Evolutionary conservation across 2,797 vertebrate genomes (phyloP), one percentile per base, ranked within the genome.

Genomic region (Hybognathus amarus): DNA sequence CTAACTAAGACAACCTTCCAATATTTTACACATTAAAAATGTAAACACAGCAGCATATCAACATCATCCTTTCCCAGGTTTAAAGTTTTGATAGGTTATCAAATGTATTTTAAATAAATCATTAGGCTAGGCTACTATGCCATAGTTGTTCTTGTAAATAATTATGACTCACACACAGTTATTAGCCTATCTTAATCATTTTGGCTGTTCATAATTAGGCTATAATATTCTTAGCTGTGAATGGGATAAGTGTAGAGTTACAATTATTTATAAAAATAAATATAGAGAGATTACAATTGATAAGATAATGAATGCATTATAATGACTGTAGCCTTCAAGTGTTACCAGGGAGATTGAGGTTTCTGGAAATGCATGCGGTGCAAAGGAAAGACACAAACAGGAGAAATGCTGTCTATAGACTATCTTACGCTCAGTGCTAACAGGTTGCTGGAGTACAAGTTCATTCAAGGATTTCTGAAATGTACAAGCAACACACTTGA

Each of bases 271-370:
- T 67, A 36, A 9, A 42, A 5, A 36, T 1, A 63, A 1, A 45
- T 50, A 2, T 33, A 36, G 5, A 67, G 33, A 45, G 30, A 52
- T 52, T 24, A 54, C 10, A 59, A 18, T 54, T 59, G 10, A 40
- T 75, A 10, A 61, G 36, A 70, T 10, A 42, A 27, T 12, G 1
- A 54, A 68, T 68, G 47, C 79, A 56, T 59, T 33, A 40, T 8
- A 79, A 40, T 69, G 50, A 20, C 33, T 52, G 9, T 56, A 61
- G 54, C 11, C 18, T 80, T 61, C 50, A 69, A 42, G 78, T 38
- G 38, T 80, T 71, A 61, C 79, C 52, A 71, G n/a, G 54, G 67
- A 80, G 67, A 80, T 71, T 45, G 54, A 63, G 56, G n/a, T 59
- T 47, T 69, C 50, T 59, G 30, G 24, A 61, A 71, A 61, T 61